Percentiles rank a stretch among this genome's conserved stretches.
phyloP scores from a whole-genome alignment of 2,797 vertebrate genomes.

The Poecilia wingei region DNA sequence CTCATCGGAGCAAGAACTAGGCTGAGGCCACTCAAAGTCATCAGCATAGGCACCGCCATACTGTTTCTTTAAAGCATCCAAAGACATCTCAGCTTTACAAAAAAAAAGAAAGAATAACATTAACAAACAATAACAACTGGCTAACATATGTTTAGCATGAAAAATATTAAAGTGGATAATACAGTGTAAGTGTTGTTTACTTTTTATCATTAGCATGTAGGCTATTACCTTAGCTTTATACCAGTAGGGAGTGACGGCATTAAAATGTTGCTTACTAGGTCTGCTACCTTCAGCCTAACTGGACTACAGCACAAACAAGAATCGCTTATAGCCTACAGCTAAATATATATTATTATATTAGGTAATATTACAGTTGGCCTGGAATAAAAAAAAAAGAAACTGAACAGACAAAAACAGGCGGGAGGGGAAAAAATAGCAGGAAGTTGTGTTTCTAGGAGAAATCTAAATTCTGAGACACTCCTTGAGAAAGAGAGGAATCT shows the following conservation, averaged over 20 bases:
- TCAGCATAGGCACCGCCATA: conserved; percentile 94
- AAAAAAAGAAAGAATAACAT: conserved; percentile 12
- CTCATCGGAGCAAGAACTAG: conserved; percentile 83
- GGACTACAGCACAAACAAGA: neutral
- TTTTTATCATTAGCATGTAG: neutral
- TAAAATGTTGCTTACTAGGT: neutral
- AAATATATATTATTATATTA: neutral
- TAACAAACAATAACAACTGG: neutral
- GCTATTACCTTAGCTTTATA: neutral
- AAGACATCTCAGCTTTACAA: conserved; percentile 88
- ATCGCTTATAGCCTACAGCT: neutral
- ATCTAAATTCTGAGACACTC: neutral
- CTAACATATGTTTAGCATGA: neutral
- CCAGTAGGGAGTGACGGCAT: neutral
- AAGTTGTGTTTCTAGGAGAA: neutral
- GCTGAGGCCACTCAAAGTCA: conserved; percentile 90
- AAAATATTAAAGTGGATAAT: neutral
- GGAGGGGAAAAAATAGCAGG: neutral
- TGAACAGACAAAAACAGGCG: neutral
- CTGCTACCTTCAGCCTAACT: neutral
- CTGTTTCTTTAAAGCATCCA: conserved; percentile 90
- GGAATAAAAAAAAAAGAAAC: neutral
- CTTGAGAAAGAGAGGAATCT: neutral
- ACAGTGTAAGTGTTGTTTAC: neutral
- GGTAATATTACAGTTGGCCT: neutral